phyloP scores from a whole-genome alignment of 2,888 invertebrate genomes.

The Coecobrya sp. region DNA sequence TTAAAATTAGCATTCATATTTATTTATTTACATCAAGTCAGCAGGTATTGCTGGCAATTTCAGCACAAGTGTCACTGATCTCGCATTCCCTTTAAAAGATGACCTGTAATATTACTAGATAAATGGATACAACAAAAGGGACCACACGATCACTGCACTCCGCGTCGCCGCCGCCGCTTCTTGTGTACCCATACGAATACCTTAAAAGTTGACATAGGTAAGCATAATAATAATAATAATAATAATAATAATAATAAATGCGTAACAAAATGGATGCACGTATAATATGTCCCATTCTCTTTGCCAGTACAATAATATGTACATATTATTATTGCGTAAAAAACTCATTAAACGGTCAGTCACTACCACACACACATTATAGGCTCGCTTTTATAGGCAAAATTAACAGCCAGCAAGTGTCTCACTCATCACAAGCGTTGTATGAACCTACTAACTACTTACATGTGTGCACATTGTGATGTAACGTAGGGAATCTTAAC shows the following conservation, averaged over 20 bases:
- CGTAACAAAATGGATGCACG: background rate
- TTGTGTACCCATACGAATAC: background rate
- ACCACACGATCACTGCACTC: too few species aligned
- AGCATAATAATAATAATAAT: too few species aligned
- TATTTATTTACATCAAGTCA: background rate
- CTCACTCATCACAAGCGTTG: background rate
- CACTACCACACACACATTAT: conserved; percentile 38
- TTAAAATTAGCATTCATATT: background rate
- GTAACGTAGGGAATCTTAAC: too few species aligned
- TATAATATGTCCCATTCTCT: conserved; percentile 65
- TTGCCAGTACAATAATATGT: background rate
- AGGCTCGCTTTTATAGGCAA: conserved; percentile 3
- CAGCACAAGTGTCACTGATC: conserved; percentile 22
- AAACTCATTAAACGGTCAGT: conserved; percentile 72
- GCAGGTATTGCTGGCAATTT: background rate
- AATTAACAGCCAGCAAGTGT: background rate
- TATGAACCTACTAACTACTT: too few species aligned
- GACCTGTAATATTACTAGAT: too few species aligned
- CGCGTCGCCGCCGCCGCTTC: too few species aligned
- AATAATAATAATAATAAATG: too few species aligned
- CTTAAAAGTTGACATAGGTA: conserved; percentile 37
- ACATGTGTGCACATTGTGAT: background rate
- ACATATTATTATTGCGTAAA: conserved; percentile 70
- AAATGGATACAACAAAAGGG: conserved; percentile 23
- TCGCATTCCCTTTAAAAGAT: conserved; percentile 34